Evolutionary conservation across 2,113 vertebrate species (phyloP), one percentile per base, ranked within the genome.

Genomic region (western clawed frog (Xenopus tropicalis)): DNA sequence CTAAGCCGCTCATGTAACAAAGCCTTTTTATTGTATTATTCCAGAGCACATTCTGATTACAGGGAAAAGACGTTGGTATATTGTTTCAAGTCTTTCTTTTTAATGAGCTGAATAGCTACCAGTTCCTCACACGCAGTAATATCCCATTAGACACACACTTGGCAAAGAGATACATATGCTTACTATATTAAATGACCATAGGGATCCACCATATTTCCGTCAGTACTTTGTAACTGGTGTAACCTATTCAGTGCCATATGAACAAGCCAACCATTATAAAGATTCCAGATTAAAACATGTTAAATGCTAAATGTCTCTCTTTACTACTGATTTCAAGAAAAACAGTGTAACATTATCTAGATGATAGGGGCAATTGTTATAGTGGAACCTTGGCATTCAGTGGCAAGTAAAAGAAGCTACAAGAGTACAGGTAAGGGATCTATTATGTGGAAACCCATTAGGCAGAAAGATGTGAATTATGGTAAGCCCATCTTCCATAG

Each of bases 91-190:
- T 74, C 72, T 24, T 22, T 69, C 44, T 54, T 24, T 75, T 75
- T 75, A 61, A 75, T 69, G 44, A 51, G 44, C 42, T 63, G 54
- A 69, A 52, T 75, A 75, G 72, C 72, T 75, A 75, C 72, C 51
- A 62, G 72, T 69, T 75, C 66, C 72, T 75, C 72, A 75, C 72
- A 75, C 72, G 52, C 58, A 75, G 57, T 51, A 62, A 69, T 69
- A 21, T 61, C 72, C 65, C 66, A 69, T 67, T 59, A 75, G 72
- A 62, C 66, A 29, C 29, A 54, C 57, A 62, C 72, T 75, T 75
- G 72, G 72, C 72, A 75, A 54, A 54, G 57, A 10, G 25, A 52
- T 75, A 14, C 23, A 75, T 59, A 62, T 54, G 43, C 72, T 75
- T 59, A 23, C 23, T 69, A 48, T 69, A 75, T 75, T 66, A 54